phyloP scores from a whole-genome alignment of 2,797 vertebrate genomes.

The Phalanger gymnotis region DNA sequence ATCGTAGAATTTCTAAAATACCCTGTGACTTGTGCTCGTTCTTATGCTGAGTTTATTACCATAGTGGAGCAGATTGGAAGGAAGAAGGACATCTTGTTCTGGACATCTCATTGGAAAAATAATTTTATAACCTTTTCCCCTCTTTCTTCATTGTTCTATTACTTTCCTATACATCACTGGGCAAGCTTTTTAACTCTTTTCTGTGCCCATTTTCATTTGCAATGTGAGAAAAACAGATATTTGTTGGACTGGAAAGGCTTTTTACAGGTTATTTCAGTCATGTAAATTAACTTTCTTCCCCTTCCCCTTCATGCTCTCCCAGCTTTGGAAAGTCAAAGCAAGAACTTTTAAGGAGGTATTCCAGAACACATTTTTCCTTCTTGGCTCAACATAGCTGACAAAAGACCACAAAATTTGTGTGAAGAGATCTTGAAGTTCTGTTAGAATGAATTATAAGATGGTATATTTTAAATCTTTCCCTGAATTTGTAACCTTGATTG shows the following conservation, averaged over 20 bases:
- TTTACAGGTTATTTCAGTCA: slow-evolving; percentile 18
- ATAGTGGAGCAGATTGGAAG: not conserved
- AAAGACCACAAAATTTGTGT: not conserved
- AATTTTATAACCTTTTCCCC: not conserved
- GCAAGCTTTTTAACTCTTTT: slow-evolving; percentile 20
- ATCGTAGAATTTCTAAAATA: not conserved
- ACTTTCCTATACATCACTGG: not conserved
- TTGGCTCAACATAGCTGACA: not conserved
- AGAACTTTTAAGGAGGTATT: slow-evolving; percentile 1
- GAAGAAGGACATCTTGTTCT: not conserved
- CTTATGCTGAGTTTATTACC: not conserved
- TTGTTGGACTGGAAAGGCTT: slow-evolving; percentile 1
- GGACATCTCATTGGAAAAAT: not conserved
- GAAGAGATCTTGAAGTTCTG: not conserved
- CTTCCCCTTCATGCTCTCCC: not conserved
- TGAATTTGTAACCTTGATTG: slow-evolving; percentile 28
- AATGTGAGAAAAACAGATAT: not conserved
- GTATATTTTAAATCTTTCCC: not conserved
- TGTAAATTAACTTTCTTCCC: not conserved
- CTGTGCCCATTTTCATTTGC: slow-evolving; percentile 21
- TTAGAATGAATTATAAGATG: not conserved
- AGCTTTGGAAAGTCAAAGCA: slow-evolving; percentile 37
- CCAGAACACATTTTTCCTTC: not conserved
- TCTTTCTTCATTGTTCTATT: slow-evolving; percentile 21
- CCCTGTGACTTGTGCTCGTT: not conserved